Percentiles rank a stretch among this genome's conserved stretches.
Conservation (phyloP, 2,888 invertebrate species). For the Epinotia demarniana region DNA sequence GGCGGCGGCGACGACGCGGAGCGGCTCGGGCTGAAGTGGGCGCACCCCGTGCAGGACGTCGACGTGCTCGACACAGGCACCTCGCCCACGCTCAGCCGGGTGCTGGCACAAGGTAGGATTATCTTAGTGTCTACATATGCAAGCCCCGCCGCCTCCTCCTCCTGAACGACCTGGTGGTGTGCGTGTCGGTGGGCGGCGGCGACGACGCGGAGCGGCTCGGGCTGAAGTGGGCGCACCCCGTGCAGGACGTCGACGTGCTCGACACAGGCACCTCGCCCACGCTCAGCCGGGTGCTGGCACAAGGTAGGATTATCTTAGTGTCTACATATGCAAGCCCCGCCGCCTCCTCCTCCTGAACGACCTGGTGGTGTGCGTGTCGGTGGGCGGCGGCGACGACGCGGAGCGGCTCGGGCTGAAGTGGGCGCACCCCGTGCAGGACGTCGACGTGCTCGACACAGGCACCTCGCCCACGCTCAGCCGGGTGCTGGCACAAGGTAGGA, state of each 20-base stretch:
- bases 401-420: slow-evolving; percentile 94
- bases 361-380: slow-evolving; percentile 95
- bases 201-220: slow-evolving; percentile 89
- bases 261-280: slow-evolving; percentile 94
- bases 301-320: slow-evolving; percentile 75
- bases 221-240: slow-evolving; percentile 95
- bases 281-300: slow-evolving; percentile 91
- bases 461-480: slow-evolving; percentile 93
- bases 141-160: slow-evolving; percentile 93
- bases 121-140: too few species aligned
- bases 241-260: slow-evolving; percentile 94
- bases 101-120: slow-evolving; percentile 88
- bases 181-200: slow-evolving; percentile 92
- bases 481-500: slow-evolving; percentile 89
- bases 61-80: slow-evolving; percentile 94
- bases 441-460: slow-evolving; percentile 93
- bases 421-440: slow-evolving; percentile 94
- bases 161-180: slow-evolving; percentile 96
- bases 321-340: too few species aligned
- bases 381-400: slow-evolving; percentile 87
- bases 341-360: slow-evolving; percentile 95
- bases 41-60: slow-evolving; percentile 93
- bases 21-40: slow-evolving; percentile 94
- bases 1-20: slow-evolving; percentile 88
- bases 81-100: slow-evolving; percentile 92